Base-by-base conservation (phyloP, 2,797 vertebrate genomes). In the Anolis apletophallus region DNA sequence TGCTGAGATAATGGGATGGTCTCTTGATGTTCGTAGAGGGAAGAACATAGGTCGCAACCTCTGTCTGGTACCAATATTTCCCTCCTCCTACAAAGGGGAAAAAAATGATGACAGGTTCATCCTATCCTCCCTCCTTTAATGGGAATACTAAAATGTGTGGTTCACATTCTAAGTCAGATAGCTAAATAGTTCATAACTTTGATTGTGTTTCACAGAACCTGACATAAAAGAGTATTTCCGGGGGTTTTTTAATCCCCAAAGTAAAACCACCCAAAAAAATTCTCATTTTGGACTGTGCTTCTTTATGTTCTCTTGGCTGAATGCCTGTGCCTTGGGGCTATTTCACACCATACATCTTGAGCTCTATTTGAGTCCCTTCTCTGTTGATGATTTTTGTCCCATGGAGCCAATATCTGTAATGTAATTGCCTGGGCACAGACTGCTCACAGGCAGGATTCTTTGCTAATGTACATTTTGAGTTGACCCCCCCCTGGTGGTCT, bases 301-400 rank as follows among this genome's bases (percentile, higher is more conserved):
- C 94, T 91, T 94, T 95, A 93, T 93, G 90, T 76, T 94, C 92
- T 86, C 74, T 85, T 95, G 95, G 94, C 91, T 90, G 80, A 86
- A 80, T 94, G 93, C 93, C 94, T 57, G 46, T 90, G 94, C 93
- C 93, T 92, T 93, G 90, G 91, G 86, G 93, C 92, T 89, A 91
- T 94, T 94, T 94, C 93, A 95, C 90, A 90, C 21, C 86, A 88
- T 80, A 78, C 80, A 85, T 94, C 90, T 91, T 93, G 84, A 93
- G 85, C 83, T 95, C 75, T 93, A 88, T 92, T 94, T 94, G 92
- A 94, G 88, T 94, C 78, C 87, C 81, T 93, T 90, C 91, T 94
- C 86, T 82, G 90, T 92, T 88, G 88, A 0, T 90, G 83, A 91
- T 95, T 95, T 69, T 95, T 93, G 85, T 95, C 92, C 90, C 83